phyloP scores from a whole-genome alignment of 92 coral and sea anemone genomes.

The Epizoanthus rinbou region DNA sequence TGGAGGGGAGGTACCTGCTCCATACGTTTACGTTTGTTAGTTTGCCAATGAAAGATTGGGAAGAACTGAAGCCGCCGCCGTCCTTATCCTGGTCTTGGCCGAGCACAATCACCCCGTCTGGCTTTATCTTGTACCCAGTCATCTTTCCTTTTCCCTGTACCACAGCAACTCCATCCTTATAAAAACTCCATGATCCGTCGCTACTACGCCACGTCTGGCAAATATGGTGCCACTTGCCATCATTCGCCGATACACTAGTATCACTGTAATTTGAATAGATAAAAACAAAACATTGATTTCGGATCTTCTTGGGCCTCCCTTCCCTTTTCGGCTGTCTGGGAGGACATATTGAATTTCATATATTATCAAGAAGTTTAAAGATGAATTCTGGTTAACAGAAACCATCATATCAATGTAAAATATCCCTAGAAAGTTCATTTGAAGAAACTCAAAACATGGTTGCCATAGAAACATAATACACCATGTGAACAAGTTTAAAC shows the following conservation, averaged over 20 bases:
- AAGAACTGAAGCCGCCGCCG: slow-evolving; percentile 13
- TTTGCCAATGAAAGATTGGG: slow-evolving; percentile 40
- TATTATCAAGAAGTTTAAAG: too few relatives aligned
- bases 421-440: too few relatives aligned
- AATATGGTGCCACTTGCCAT: slow-evolving; percentile 62
- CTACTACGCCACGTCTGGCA: slow-evolving; percentile 53
- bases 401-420: too few relatives aligned
- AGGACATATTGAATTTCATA: too few relatives aligned
- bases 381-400: too few relatives aligned
- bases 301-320: too few relatives aligned
- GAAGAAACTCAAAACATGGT: too few relatives aligned
- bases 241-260: slow-evolving; percentile 36
- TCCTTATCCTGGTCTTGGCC: slow-evolving; percentile 56
- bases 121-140: slow-evolving; percentile 33
- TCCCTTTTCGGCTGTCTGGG: too few relatives aligned
- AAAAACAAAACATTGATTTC: neutral
- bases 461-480: too few relatives aligned
- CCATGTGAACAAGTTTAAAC: too few relatives aligned
- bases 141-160: slow-evolving; percentile 13
- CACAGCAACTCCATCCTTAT: slow-evolving; percentile 47
- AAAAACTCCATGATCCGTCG: slow-evolving; percentile 42
- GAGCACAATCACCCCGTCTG: slow-evolving; percentile 42
- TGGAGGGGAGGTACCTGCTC: slow-evolving; percentile 44
- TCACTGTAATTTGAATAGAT: neutral
- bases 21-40: slow-evolving; percentile 52